A percentile compares a stretch with the other conserved stretches of the same genome.
phyloP scores from a whole-genome alignment of 2,113 vertebrate genomes.

The Scomber colias region DNA sequence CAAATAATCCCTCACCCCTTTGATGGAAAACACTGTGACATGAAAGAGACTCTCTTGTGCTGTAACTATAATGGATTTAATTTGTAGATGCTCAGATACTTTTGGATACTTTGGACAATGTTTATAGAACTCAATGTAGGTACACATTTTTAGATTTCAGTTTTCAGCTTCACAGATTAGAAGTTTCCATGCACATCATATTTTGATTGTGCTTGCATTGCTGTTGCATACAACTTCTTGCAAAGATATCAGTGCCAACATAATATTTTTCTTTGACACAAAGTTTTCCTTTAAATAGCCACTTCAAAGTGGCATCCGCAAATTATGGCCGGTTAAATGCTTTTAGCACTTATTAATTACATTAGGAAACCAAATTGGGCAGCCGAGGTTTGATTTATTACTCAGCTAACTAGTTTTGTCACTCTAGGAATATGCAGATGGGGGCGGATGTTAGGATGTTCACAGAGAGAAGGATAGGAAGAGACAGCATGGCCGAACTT shows the following conservation, averaged over 20 bases:
- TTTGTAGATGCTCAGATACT: neutral
- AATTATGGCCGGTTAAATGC: conserved; percentile 85
- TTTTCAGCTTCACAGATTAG: neutral
- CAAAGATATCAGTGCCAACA: conserved; percentile 15
- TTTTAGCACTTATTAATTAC: conserved; percentile 89
- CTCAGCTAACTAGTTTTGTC: conserved; percentile 87
- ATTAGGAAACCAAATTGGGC: conserved; percentile 87
- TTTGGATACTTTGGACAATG: neutral
- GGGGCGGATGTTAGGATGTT: conserved; percentile 66
- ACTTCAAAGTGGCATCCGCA: conserved; percentile 81
- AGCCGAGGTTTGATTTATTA: conserved; percentile 87
- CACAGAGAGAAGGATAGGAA: conserved; percentile 70
- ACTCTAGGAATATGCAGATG: conserved; percentile 84
- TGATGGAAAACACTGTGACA: too few relatives aligned
- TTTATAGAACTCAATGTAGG: neutral
- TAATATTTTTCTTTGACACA: conserved; percentile 65
- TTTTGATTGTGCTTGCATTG: neutral
- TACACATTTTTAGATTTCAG: neutral
- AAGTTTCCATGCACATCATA: neutral
- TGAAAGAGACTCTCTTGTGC: too few relatives aligned
- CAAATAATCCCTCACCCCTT: too few relatives aligned
- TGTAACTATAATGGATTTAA: neutral
- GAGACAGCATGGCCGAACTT: conserved; percentile 70
- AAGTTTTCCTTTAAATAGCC: conserved; percentile 78
- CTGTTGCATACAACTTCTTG: conserved; percentile 28